phyloP scores from a whole-genome alignment of 2,113 vertebrate species.

The Solea solea region DNA sequence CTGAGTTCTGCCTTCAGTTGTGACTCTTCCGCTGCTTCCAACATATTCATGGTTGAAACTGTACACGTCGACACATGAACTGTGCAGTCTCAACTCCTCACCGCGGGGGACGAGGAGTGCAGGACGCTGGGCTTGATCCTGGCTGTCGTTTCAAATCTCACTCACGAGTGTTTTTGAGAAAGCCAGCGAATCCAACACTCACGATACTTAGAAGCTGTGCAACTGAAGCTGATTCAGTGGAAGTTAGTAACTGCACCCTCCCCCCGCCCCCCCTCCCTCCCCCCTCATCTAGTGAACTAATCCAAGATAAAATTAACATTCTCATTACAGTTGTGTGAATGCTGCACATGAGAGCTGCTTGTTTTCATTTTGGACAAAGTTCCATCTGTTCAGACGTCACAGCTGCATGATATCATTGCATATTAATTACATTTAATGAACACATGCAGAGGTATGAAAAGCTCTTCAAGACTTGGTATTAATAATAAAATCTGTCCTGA shows the following conservation, averaged over 20 bases:
- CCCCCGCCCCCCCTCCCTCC: neutral
- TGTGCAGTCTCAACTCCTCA: conserved; percentile 10
- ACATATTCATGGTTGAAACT: conserved; percentile 30
- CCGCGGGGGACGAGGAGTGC: neutral
- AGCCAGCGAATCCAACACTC: conserved; percentile 11
- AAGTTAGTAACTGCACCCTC: neutral
- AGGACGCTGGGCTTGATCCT: neutral
- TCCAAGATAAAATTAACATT: conserved; percentile 4
- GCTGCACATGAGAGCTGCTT: neutral
- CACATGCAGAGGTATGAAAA: neutral
- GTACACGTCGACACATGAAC: conserved; percentile 5
- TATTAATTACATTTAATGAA: neutral
- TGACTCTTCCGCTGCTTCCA: conserved; percentile 52
- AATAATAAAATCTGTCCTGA: too few relatives aligned
- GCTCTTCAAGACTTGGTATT: too few relatives aligned
- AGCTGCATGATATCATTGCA: neutral
- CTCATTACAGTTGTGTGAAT: conserved; percentile 1
- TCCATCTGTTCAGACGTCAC: neutral
- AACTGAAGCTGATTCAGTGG: too few relatives aligned
- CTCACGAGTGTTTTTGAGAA: neutral
- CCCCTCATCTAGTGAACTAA: neutral
- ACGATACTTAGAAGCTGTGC: neutral
- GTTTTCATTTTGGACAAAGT: neutral
- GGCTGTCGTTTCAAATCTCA: neutral
- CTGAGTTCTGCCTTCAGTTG: conserved; percentile 45